Evolutionary conservation across 37 sponge, comb jelly and placozoan species (phyloP), one percentile per base, ranked within the genome.

Genomic region (Mnemiopsis leidyi): DNA sequence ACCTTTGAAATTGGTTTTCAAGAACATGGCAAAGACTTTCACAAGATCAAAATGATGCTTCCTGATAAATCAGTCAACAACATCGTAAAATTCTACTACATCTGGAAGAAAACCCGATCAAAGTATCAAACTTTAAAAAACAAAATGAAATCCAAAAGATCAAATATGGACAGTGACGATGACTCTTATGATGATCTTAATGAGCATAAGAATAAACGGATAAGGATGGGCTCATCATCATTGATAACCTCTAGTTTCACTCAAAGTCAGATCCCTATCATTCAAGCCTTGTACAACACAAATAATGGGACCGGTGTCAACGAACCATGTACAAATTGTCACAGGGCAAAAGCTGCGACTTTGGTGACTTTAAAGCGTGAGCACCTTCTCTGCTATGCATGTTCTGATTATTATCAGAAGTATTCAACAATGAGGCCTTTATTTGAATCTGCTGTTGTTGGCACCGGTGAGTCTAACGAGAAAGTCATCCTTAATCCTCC

Each of bases 31-130:
- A 85, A 85, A 85, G 90, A 85, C 90, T 85, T 85, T 37, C 90
- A 85, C 35, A 85, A 85, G 90, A 85, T 85, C 23, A 85, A 85
- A 33, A 85, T 85, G 90, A 85, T 85, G 90, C 61, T 85, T 38
- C 90, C 90, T 1, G 90, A 85, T 85, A 85, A 85, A 29, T 85
- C 90, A 24, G 90, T 85, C 9, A 85, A 85, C 35, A 38, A 85
- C 36, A 85, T 85, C 24, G 90, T 85, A 1, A 85, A 85, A 25
- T 85, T 40, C 25, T 85, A 85, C 48, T 85, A 85, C 35, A 85
- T 85, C 29, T 85, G 90, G 90, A 85, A 85, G 35, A 85, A 85
- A 37, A 85, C 61, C 26, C 32, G 90, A n/a, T 38, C 61, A 85
- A 85, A 85, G 29, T 85, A 85, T 40, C 90, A 85, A 26, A 85